Conservation (phyloP, 2,113 vertebrate species). For the Ctenodactylus gundi region DNA sequence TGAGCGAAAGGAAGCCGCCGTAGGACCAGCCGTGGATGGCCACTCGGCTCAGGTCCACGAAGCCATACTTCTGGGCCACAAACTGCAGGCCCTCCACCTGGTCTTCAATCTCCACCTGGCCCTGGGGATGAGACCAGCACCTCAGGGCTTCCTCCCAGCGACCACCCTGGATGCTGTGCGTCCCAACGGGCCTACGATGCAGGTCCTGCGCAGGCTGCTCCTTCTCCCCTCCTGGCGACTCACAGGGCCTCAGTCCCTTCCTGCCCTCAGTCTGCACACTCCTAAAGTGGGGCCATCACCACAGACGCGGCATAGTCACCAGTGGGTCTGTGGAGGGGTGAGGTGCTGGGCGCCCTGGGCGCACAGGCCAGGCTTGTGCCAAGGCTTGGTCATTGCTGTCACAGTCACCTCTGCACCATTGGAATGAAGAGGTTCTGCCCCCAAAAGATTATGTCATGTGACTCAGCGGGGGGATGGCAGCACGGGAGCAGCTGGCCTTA, state of each 20-base stretch:
- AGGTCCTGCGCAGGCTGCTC: neutral
- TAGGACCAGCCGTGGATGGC: conserved; percentile 99
- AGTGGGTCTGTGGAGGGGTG: no score
- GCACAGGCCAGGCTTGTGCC: rapidly evolving
- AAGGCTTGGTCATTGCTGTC: rapidly evolving
- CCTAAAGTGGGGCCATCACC: neutral
- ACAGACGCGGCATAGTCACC: no score
- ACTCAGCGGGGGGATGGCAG: no score
- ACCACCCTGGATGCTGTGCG: no score
- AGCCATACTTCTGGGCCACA: conserved; percentile 95
- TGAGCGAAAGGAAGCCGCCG: conserved; percentile 96
- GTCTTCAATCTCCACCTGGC: conserved; percentile 98
- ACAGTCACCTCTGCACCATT: neutral
- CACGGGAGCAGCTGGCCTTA: no score
- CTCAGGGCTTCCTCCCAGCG: conserved; percentile 32
- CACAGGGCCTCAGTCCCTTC: neutral
- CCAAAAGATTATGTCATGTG: no score
- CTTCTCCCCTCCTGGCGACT: neutral
- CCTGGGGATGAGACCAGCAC: conserved; percentile 80
- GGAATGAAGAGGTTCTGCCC: no score
- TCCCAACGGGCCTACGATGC: no score
- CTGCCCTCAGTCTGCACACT: neutral
- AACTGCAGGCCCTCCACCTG: conserved; percentile 97
- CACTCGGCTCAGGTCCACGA: conserved; percentile 94
- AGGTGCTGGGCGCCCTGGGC: no score